These are phyloP conservation scores for Micrasema minimum DNA, from an alignment of 1,140 invertebrate species.

Conservation along the genomic window DNA sequence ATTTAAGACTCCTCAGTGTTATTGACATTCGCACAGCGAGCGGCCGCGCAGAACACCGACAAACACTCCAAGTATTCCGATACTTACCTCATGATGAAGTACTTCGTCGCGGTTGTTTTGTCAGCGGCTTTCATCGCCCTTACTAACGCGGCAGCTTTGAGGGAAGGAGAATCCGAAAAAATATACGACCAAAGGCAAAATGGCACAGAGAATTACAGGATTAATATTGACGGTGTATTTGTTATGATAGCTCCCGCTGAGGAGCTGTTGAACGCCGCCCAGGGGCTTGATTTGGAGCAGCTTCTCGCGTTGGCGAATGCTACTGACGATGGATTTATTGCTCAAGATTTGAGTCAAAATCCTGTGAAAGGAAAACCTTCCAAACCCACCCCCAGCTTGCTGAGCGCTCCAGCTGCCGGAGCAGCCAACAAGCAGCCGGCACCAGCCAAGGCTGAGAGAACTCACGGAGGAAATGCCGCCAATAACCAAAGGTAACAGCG, in stretches of 20 bases:
- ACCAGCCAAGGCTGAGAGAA: slow-evolving; percentile 36
- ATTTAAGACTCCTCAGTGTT: slow-evolving; percentile 43
- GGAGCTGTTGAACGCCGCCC: slow-evolving; percentile 59
- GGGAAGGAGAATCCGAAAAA: slow-evolving; percentile 46
- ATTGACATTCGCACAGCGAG: slow-evolving; percentile 37
- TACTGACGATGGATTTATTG: slow-evolving; percentile 43
- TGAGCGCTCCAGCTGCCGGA: neutral
- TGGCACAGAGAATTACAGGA: slow-evolving; percentile 74
- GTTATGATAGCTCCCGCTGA: slow-evolving; percentile 73
- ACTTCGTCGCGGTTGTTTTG: slow-evolving; percentile 7
- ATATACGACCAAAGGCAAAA: slow-evolving; percentile 77
- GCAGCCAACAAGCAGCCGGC: slow-evolving; percentile 35
- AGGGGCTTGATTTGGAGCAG: slow-evolving; percentile 58
- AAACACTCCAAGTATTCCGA: slow-evolving; percentile 8
- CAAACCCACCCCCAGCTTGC: neutral
- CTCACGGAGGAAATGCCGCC: slow-evolving; percentile 6
- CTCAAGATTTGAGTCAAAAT: slow-evolving; percentile 12
- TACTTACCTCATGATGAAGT: slow-evolving; percentile 8
- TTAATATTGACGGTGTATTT: slow-evolving; percentile 74
- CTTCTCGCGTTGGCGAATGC: slow-evolving; percentile 58
- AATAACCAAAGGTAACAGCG: neutral
- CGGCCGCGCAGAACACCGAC: slow-evolving; percentile 22
- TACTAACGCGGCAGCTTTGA: slow-evolving; percentile 54
- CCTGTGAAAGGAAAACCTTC: neutral
- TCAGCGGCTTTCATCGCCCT: slow-evolving; percentile 52